phyloP scores from a whole-genome alignment of 2,888 invertebrate genomes.

The Cabera pusaria region DNA sequence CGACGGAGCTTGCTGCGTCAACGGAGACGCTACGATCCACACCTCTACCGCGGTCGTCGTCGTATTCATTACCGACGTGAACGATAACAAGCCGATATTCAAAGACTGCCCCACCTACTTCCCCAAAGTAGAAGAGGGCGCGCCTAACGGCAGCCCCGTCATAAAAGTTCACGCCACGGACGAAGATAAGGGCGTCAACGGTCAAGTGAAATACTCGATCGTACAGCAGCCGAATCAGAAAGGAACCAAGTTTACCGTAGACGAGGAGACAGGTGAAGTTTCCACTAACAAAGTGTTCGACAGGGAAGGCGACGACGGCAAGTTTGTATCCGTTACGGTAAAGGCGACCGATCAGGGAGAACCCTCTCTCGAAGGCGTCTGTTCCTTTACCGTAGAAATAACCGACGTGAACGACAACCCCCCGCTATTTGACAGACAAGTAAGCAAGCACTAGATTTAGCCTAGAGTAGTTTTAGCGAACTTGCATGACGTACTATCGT shows the following conservation, averaged over 20 bases:
- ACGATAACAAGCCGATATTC: constrained; percentile 98
- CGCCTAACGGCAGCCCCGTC: constrained; percentile 96
- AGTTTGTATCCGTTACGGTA: constrained; percentile 97
- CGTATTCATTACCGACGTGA: constrained; percentile 98
- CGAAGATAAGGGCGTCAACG: constrained; percentile 97
- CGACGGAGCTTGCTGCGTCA: constrained; percentile 98
- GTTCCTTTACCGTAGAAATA: constrained; percentile 98
- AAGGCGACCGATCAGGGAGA: constrained; percentile 99
- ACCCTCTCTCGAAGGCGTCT: constrained; percentile 98
- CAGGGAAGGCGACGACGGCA: constrained; percentile 97
- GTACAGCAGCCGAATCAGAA: constrained; percentile 97
- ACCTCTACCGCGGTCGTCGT: constrained; percentile 97
- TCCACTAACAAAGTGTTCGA: constrained; percentile 98
- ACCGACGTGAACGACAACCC: constrained; percentile 99
- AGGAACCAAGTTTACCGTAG: constrained; percentile 97
- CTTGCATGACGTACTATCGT: constrained; percentile 51
- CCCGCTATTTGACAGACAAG: constrained; percentile 97
- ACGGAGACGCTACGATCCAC: constrained; percentile 93
- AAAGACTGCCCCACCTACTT: constrained; percentile 96
- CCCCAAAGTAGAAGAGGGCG: constrained; percentile 97
- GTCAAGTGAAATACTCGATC: constrained; percentile 98
- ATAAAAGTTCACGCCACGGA: constrained; percentile 97
- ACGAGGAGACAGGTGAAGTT: constrained; percentile 97
- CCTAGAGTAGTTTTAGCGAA: constrained; percentile 24
- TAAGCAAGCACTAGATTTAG: constrained; percentile 62